Conservation (phyloP, 1,140 invertebrate genomes). For the Apis dorsata region DNA sequence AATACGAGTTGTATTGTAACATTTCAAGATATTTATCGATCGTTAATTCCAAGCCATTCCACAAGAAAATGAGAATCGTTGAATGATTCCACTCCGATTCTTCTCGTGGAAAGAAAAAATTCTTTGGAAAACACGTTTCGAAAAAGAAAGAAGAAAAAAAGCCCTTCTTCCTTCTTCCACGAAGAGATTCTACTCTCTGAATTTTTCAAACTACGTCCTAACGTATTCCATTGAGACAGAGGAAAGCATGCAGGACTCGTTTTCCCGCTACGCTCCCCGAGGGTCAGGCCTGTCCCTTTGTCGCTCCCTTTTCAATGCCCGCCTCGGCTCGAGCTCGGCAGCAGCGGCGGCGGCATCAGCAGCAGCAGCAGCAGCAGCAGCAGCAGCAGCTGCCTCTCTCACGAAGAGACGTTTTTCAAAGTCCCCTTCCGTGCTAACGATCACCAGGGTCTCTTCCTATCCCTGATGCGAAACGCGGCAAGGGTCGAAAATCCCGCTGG, state of each 20-base stretch:
- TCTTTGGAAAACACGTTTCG: neutral
- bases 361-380: neutral
- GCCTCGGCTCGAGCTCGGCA: neutral
- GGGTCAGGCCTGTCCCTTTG: slow-evolving; percentile 72
- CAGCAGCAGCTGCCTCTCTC: slow-evolving; percentile 24
- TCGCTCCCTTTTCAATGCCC: slow-evolving; percentile 57
- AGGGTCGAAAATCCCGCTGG: slow-evolving; percentile 74
- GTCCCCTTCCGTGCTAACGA: slow-evolving; percentile 58
- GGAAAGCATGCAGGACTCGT: slow-evolving; percentile 44
- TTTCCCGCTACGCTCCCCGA: slow-evolving; percentile 61
- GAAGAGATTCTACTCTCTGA: slow-evolving; percentile 21
- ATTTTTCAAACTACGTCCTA: slow-evolving; percentile 57
- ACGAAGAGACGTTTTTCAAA: slow-evolving; percentile 67
- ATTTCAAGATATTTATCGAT: too few species aligned
- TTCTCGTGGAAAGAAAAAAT: neutral
- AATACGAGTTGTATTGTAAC: too few species aligned
- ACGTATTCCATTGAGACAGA: slow-evolving; percentile 69
- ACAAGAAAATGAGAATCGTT: too few species aligned
- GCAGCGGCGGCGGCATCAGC: too few species aligned
- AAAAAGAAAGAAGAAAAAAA: neutral
- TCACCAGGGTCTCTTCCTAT: slow-evolving; percentile 45
- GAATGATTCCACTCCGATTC: too few species aligned
- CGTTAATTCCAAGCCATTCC: too few species aligned
- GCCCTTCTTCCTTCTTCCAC: neutral
- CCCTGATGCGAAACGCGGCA: slow-evolving; percentile 48